phyloP scores from a whole-genome alignment of 1,140 invertebrate genomes.

The Zaprionus camerounensis region DNA sequence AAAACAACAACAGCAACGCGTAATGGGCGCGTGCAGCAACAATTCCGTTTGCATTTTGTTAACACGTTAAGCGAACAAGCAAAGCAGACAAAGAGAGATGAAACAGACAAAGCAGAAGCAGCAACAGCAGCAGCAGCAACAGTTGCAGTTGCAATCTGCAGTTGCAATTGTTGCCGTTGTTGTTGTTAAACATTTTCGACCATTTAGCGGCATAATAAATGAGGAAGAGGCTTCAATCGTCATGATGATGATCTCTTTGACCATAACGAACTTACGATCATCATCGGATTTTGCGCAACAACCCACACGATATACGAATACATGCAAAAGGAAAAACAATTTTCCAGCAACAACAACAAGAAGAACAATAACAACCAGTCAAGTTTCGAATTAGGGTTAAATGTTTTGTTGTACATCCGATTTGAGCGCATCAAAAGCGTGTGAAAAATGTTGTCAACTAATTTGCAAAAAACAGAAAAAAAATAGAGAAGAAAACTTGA shows the following conservation, averaged over 20 bases:
- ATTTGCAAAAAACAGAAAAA: constrained; percentile 51
- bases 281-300: constrained; percentile 11
- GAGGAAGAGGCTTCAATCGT: background rate
- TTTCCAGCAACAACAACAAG: background rate
- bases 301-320: background rate
- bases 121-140: background rate
- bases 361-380: background rate
- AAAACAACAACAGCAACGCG: background rate
- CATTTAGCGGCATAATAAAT: constrained; percentile 21
- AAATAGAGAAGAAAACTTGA: constrained; percentile 37
- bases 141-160: background rate
- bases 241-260: constrained; percentile 12
- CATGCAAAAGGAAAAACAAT: background rate
- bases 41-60: constrained; percentile 14
- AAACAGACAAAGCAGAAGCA: background rate
- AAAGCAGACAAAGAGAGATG: background rate
- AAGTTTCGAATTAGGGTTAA: constrained; percentile 69
- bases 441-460: constrained; percentile 75
- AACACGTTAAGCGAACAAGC: constrained; percentile 9
- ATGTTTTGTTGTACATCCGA: constrained; percentile 65
- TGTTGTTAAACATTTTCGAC: constrained; percentile 27
- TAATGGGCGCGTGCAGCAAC: constrained; percentile 17
- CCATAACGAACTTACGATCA: constrained; percentile 5
- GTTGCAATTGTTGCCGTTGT: constrained; percentile 12
- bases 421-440: constrained; percentile 71